Evolutionary conservation across 2,888 invertebrate species (phyloP).

Genomic region (Emmelina monodactyla): DNA sequence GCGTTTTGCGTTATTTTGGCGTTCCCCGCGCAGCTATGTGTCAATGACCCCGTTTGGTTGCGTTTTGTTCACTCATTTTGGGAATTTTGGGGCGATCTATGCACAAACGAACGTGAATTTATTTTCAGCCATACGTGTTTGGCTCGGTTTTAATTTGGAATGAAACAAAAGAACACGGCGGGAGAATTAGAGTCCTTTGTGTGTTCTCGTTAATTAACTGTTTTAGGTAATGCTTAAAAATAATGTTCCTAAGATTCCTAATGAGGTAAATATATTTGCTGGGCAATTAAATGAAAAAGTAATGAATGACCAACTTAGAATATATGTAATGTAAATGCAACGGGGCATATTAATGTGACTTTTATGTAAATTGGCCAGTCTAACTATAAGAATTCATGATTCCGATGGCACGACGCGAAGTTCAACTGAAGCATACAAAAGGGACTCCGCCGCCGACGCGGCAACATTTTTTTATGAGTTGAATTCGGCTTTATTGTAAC

Average conservation of each 20-base stretch:
- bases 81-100: constrained; percentile 53
- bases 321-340: constrained; percentile 26
- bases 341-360: constrained; percentile 32
- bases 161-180: no score
- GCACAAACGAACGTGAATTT: constrained; percentile 20
- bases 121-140: no score
- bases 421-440: constrained; percentile 54
- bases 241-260: no score
- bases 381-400: constrained; percentile 33
- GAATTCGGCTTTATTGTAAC: constrained; percentile 51
- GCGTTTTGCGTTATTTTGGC: constrained; percentile 67
- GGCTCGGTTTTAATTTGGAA: no score
- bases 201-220: no score
- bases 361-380: constrained; percentile 33
- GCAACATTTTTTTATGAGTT: constrained; percentile 50
- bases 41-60: constrained; percentile 61
- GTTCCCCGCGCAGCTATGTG: constrained; percentile 59
- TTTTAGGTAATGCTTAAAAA: no score
- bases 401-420: constrained; percentile 39
- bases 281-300: no score
- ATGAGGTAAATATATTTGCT: no score
- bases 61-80: constrained; percentile 61
- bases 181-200: no score
- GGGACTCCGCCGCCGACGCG: constrained; percentile 36
- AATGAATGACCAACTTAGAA: no score